phyloP scores from a whole-genome alignment of 2,113 vertebrate genomes.

The Nesogale talazaci region DNA sequence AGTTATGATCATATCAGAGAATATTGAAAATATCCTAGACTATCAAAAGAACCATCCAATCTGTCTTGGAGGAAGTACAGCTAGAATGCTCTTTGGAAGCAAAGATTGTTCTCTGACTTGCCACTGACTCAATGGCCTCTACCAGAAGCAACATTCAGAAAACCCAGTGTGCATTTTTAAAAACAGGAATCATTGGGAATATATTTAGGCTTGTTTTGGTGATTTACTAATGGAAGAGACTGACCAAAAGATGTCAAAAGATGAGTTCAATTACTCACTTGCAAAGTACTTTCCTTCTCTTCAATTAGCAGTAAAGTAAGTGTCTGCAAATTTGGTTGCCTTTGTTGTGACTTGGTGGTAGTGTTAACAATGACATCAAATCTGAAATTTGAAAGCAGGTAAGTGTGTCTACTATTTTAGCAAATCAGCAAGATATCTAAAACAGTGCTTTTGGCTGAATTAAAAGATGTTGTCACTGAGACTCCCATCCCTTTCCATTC shows the following conservation, averaged over 20 bases:
- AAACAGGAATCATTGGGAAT: neutral
- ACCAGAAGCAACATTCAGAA: neutral
- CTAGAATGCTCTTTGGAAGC: too few relatives aligned
- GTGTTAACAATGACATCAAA: constrained; percentile 20
- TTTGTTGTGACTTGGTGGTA: neutral
- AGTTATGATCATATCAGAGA: too few relatives aligned
- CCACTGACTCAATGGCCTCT: too few relatives aligned
- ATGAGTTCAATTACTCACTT: neutral
- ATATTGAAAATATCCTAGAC: too few relatives aligned
- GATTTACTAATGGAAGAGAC: neutral
- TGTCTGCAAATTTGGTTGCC: neutral
- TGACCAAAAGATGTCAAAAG: constrained; percentile 8
- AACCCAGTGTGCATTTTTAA: neutral
- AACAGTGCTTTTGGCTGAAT: constrained; percentile 25
- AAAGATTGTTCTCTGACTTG: too few relatives aligned
- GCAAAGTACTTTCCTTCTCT: neutral
- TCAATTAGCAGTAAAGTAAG: neutral
- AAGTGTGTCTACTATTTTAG: constrained; percentile 25
- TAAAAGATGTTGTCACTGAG: neutral
- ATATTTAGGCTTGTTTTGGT: constrained; percentile 12
- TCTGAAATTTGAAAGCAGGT: constrained; percentile 31
- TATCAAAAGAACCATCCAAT: too few relatives aligned
- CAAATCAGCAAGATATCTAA: constrained; percentile 11
- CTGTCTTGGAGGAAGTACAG: too few relatives aligned
- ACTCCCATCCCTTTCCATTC: neutral